Conservation (phyloP, 2,888 invertebrate species). For the Euspilapteryx auroguttella region DNA sequence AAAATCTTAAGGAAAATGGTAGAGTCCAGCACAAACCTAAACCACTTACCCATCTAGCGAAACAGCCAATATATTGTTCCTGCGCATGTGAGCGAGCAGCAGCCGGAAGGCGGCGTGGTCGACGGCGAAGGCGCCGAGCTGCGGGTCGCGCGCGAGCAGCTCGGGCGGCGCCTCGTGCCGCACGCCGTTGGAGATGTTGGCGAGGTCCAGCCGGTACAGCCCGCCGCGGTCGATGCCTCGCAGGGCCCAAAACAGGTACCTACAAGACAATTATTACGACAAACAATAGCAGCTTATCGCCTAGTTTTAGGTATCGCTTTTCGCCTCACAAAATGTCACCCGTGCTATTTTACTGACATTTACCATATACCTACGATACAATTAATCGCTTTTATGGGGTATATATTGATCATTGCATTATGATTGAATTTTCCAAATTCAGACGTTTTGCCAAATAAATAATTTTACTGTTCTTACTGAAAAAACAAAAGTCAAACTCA, state of each 20-base stretch:
- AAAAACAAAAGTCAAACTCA: too few species aligned
- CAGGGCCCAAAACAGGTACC: slow-evolving; percentile 80
- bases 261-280: slow-evolving; percentile 18
- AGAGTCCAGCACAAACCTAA: too few species aligned
- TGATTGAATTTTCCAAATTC: too few species aligned
- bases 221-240: slow-evolving; percentile 63
- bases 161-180: slow-evolving; percentile 69
- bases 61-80: slow-evolving; percentile 79
- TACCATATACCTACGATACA: too few species aligned
- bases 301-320: too few species aligned
- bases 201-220: slow-evolving; percentile 75
- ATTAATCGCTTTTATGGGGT: too few species aligned
- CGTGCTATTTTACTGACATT: too few species aligned
- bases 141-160: slow-evolving; percentile 64
- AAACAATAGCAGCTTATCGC: background rate
- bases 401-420: too few species aligned
- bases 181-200: slow-evolving; percentile 74
- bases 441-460: too few species aligned
- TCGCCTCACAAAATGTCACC: too few species aligned
- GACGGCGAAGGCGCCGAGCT: slow-evolving; percentile 80
- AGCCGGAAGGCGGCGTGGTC: slow-evolving; percentile 82
- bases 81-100: slow-evolving; percentile 71
- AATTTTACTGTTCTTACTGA: too few species aligned
- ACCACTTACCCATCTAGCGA: slow-evolving; percentile 80
- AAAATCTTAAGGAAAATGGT: too few species aligned